phyloP scores from a whole-genome alignment of 2,888 invertebrate genomes.

The Hedychridium roseum region DNA sequence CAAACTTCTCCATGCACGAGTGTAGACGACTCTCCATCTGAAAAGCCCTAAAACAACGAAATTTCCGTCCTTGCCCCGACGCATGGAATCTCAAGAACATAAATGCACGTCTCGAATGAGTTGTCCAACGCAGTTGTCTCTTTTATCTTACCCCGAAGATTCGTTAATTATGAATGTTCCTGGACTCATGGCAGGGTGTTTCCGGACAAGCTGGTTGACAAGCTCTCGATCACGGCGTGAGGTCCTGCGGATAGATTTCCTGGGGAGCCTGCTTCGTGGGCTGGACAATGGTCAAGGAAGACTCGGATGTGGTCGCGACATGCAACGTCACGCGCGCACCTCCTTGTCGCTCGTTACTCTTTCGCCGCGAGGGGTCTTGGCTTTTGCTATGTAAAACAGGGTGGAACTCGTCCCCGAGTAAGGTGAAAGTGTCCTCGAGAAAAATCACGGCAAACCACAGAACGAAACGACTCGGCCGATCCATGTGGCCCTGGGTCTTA shows the following conservation, averaged over 20 bases:
- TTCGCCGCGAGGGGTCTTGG: slow-evolving; percentile 41
- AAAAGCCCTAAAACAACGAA: slow-evolving; percentile 53
- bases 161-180: too few species aligned
- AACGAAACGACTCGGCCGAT: too few species aligned
- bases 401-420: slow-evolving; percentile 8
- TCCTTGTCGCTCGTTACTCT: slow-evolving; percentile 48
- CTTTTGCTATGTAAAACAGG: slow-evolving; percentile 27
- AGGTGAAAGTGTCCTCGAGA: slow-evolving; percentile 2
- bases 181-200: too few species aligned
- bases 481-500: too few species aligned
- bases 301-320: slow-evolving; percentile 30
- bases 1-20: slow-evolving; percentile 41
- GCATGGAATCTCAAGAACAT: too few species aligned
- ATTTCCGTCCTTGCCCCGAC: too few species aligned
- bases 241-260: slow-evolving; percentile 48
- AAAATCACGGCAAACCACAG: slow-evolving; percentile 28
- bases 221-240: slow-evolving; percentile 53
- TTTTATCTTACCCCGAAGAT: too few species aligned
- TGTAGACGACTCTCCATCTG: background rate
- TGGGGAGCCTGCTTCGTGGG: slow-evolving; percentile 39
- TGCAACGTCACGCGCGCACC: slow-evolving; percentile 54
- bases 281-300: slow-evolving; percentile 47
- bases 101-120: too few species aligned
- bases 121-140: too few species aligned
- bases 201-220: slow-evolving; percentile 44